phyloP scores from a whole-genome alignment of 2,113 vertebrate genomes.

The Erythrocercus mccallii region DNA sequence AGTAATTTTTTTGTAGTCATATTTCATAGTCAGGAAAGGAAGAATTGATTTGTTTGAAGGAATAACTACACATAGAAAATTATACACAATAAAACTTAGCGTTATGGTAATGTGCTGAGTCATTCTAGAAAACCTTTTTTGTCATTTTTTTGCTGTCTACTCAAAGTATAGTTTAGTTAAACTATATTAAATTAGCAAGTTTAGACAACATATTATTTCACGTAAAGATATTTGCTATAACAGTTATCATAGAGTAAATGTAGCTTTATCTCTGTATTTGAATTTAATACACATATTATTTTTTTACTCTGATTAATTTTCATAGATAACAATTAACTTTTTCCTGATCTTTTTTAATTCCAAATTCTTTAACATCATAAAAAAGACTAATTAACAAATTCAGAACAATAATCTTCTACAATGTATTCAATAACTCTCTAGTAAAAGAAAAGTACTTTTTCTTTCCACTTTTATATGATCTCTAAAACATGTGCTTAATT shows the following conservation, averaged over 20 bases:
- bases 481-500: conserved; percentile 67
- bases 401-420: conserved; percentile 47
- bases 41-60: neutral
- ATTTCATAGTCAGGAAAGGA: neutral
- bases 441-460: conserved; percentile 19
- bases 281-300: neutral
- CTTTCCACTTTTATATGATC: conserved; percentile 52
- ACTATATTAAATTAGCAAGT: neutral
- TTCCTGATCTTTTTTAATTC: conserved; percentile 48
- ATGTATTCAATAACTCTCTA: conserved; percentile 54
- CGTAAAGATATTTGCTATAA: neutral
- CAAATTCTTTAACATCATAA: conserved; percentile 56
- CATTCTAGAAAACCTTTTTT: neutral
- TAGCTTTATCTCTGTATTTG: neutral
- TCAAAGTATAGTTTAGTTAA: neutral
- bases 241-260: neutral
- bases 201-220: neutral
- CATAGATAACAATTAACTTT: conserved; percentile 50
- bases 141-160: neutral
- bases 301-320: conserved; percentile 39
- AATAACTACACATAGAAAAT: neutral
- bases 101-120: neutral
- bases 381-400: conserved; percentile 55
- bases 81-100: neutral
- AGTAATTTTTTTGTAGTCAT: neutral